Percentiles rank a stretch among this genome's conserved stretches.
Conservation (phyloP, 2,797 vertebrate genomes). For the Acanthornis magna region DNA sequence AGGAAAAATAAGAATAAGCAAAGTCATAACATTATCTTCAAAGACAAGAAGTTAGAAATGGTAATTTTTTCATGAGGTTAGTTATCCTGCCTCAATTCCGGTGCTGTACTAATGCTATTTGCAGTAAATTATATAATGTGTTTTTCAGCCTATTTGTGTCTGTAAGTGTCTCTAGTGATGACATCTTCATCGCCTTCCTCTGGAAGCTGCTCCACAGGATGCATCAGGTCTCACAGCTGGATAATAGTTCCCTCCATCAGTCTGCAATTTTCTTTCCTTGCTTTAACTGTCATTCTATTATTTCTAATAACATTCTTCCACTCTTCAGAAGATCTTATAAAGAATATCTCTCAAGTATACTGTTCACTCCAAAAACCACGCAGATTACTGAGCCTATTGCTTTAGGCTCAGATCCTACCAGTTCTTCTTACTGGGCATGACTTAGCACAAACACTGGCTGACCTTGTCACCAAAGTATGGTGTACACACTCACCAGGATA, state of each 20-base stretch:
- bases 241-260: not conserved
- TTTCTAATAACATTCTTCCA: not conserved
- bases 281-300: slow-evolving; percentile 10
- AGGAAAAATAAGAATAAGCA: not conserved
- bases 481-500: not conserved
- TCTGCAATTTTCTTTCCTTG: not conserved
- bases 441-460: not conserved
- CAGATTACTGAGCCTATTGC: not conserved
- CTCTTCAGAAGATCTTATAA: not conserved
- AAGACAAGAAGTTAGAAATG: not conserved
- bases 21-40: not conserved
- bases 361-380: not conserved
- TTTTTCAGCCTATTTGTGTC: not conserved
- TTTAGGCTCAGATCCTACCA: not conserved
- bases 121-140: not conserved
- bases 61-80: not conserved
- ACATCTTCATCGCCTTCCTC: not conserved
- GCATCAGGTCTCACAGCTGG: not conserved
- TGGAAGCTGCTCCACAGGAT: not conserved
- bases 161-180: not conserved
- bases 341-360: not conserved
- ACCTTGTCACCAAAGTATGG: not conserved
- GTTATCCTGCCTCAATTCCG: not conserved
- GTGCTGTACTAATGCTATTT: not conserved
- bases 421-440: not conserved